These are phyloP conservation scores for Patiria pectinifera DNA, from an alignment of 53 echinoderm and acorn worm genomes.

Conservation along the genomic window DNA sequence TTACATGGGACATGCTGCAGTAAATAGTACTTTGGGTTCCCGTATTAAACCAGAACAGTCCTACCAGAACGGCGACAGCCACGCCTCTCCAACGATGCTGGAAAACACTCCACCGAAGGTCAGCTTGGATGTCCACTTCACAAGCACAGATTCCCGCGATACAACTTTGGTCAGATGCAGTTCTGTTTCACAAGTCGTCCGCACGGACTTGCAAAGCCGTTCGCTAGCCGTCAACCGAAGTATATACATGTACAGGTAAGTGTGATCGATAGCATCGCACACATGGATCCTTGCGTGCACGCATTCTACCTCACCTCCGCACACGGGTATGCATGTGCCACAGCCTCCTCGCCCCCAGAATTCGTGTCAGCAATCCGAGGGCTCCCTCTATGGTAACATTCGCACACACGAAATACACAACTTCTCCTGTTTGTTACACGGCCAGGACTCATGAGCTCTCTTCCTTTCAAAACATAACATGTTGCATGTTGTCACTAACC, in stretches of 20 bases:
- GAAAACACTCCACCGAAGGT: not conserved
- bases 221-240: not conserved
- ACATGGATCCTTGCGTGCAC: not conserved
- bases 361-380: not conserved
- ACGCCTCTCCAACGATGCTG: not conserved
- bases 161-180: not conserved
- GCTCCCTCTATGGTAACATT: not conserved
- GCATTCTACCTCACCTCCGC: too few species aligned
- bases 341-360: not conserved
- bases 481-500: too few species aligned
- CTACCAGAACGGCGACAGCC: not conserved
- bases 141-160: not conserved
- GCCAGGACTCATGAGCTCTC: not conserved
- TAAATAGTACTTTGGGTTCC: not conserved
- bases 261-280: not conserved
- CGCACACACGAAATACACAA: not conserved
- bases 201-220: not conserved
- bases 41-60: not conserved
- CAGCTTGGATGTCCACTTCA: not conserved
- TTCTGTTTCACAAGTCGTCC: too few species aligned
- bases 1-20: not conserved
- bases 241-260: not conserved
- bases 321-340: not conserved
- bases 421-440: not conserved
- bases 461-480: too few species aligned